phyloP scores from a whole-genome alignment of 2,888 invertebrate genomes.

The Zygaena filipendulae region DNA sequence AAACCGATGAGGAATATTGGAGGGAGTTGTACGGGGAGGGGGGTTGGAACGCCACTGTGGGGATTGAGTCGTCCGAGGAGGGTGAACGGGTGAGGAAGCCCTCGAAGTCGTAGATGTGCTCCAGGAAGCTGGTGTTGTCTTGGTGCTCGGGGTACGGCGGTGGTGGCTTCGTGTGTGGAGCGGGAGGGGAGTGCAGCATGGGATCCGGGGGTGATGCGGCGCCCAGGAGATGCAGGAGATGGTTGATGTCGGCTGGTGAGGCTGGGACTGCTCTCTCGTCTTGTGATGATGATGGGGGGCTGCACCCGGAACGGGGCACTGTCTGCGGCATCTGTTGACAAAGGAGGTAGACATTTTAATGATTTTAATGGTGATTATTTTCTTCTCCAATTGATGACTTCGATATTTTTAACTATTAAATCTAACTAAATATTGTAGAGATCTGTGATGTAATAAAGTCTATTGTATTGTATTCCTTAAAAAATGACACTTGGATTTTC shows the following conservation, averaged over 20 bases:
- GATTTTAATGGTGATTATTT: background rate
- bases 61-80: slow-evolving; percentile 65
- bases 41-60: slow-evolving; percentile 67
- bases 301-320: slow-evolving; percentile 81
- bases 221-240: slow-evolving; percentile 54
- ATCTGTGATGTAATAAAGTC: too few species aligned
- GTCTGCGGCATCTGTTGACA: slow-evolving; percentile 83
- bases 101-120: slow-evolving; percentile 61
- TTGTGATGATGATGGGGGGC: slow-evolving; percentile 80
- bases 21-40: slow-evolving; percentile 64
- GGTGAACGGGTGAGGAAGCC: slow-evolving; percentile 59
- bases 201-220: slow-evolving; percentile 61
- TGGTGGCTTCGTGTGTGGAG: slow-evolving; percentile 53
- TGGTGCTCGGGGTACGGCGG: slow-evolving; percentile 54
- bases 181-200: slow-evolving; percentile 56
- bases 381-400: too few species aligned
- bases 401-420: too few species aligned
- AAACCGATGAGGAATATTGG: slow-evolving; percentile 40
- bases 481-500: too few species aligned
- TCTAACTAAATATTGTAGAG: too few species aligned
- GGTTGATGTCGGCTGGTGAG: slow-evolving; percentile 62
- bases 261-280: slow-evolving; percentile 71
- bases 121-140: slow-evolving; percentile 42
- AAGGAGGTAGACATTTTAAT: slow-evolving; percentile 19
- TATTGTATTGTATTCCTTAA: too few species aligned